Evolutionary conservation across 2,113 vertebrate species (phyloP), one percentile per base, ranked within the genome.

Genomic region (Raja brachyura): DNA sequence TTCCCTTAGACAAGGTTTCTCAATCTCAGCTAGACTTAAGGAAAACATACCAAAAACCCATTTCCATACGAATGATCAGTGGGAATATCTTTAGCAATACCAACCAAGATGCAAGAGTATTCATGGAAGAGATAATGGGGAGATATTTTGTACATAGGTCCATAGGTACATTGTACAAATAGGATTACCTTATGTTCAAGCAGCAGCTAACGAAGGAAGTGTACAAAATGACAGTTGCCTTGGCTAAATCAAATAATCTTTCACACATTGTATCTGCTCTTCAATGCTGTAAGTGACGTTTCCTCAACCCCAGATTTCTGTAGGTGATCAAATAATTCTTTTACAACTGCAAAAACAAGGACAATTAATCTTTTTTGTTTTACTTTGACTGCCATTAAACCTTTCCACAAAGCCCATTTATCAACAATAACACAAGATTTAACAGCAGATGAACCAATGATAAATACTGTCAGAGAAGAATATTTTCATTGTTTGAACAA

Each of bases 181-280:
- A 18, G 66, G 39, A 92, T 14, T 28, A 90, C 59, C 31, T 90
- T 70, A 33, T 39, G 66, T 11, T 33, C 39, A 54, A 73, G 39
- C 48, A 73, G 16, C 68, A 25, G 28, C 9, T 79, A 18, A 10
- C 48, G 20, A 48, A 20, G 33, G 20, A 73, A 92, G 48, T 48
- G 39, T 39, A 39, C 33, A 74, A 48, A 92, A 73, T 20, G 28
- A 28, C 1, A 73, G n/a, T 48, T 92, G 39, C 22, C 9, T 5
- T 90, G 66, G 33, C 6, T 48, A 90, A 90, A 68, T 73, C 33
- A 20, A 22, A 22, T 56, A 6, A 74, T 25, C 13, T 74, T 28
- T 98, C 96, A 98, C 74, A 97, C 76, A 0, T 96, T 95, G 0
- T 98, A 99, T 95, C 96, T 98, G 95, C 97, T 98, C 96, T 96